These are phyloP conservation scores for Trissonchulus latispiculum DNA, from an alignment of 2,888 invertebrate genomes.

Conservation along the genomic window DNA sequence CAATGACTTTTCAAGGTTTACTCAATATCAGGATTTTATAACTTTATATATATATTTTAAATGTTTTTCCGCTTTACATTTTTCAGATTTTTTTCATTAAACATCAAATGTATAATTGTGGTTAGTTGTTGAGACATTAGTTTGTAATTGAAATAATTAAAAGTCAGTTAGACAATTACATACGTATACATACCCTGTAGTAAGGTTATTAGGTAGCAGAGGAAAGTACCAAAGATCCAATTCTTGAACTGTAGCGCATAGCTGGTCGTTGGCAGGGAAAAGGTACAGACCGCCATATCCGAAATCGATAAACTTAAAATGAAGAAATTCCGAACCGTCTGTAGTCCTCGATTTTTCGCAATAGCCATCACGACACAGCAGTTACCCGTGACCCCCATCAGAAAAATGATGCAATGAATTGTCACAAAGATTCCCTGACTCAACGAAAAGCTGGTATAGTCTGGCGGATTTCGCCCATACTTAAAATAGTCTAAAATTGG, in stretches of 20 bases:
- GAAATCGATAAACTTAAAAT: constrained; percentile 9
- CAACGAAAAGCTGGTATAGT: not conserved
- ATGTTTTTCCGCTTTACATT: no score
- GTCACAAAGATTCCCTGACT: not conserved
- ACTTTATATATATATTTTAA: no score
- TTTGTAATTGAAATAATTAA: no score
- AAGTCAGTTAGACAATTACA: no score
- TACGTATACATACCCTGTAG: constrained; percentile 14
- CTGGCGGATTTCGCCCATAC: constrained; percentile 7
- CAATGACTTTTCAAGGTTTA: no score
- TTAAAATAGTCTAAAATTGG: constrained; percentile 9
- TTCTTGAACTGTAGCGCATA: constrained; percentile 9
- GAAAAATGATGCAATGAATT: constrained; percentile 1
- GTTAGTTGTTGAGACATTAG: no score
- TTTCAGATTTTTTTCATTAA: no score
- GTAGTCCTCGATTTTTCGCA: constrained; percentile 10
- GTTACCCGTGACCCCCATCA: not conserved
- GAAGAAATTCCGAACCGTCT: constrained; percentile 11
- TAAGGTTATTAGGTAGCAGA: constrained; percentile 2
- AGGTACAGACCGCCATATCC: not conserved
- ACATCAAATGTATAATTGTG: no score
- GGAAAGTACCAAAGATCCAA: constrained; percentile 10
- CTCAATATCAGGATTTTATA: no score
- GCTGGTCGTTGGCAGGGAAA: not conserved
- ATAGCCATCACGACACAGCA: constrained; percentile 9